Percentiles rank a stretch among this genome's conserved stretches.
phyloP scores from a whole-genome alignment of 2,113 vertebrate species.

The Cyprinodon variegatus region DNA sequence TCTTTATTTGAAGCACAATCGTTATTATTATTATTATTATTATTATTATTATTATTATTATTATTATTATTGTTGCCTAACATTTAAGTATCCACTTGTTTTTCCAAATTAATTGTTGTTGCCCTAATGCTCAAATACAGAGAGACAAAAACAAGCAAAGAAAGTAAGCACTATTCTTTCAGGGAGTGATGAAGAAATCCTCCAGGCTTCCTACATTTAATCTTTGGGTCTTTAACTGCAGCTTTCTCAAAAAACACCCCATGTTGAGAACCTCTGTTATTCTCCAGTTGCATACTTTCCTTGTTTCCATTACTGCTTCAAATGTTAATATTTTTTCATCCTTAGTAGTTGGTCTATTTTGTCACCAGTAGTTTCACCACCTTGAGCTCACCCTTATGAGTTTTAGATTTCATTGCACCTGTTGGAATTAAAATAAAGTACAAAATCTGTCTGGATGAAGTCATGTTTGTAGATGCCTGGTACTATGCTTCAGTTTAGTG shows the following conservation, averaged over 20 bases:
- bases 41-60: too few species aligned
- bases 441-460: constrained; percentile 42
- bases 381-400: background rate
- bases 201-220: background rate
- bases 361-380: too few species aligned
- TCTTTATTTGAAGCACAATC: too few species aligned
- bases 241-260: background rate
- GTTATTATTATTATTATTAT: too few species aligned
- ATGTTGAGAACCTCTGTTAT: background rate
- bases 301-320: background rate
- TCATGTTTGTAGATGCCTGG: constrained; percentile 33
- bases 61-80: too few species aligned
- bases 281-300: background rate
- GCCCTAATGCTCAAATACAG: too few species aligned
- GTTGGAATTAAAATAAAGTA: constrained; percentile 23
- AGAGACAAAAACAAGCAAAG: too few species aligned
- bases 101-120: too few species aligned
- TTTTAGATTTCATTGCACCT: background rate
- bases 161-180: background rate
- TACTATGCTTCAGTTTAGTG: constrained; percentile 48
- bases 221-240: background rate
- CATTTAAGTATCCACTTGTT: too few species aligned
- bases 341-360: too few species aligned
- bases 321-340: background rate
- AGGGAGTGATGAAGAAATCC: background rate